phyloP scores from a whole-genome alignment of 1,140 invertebrate species.

The Drosophila mojavensis region DNA sequence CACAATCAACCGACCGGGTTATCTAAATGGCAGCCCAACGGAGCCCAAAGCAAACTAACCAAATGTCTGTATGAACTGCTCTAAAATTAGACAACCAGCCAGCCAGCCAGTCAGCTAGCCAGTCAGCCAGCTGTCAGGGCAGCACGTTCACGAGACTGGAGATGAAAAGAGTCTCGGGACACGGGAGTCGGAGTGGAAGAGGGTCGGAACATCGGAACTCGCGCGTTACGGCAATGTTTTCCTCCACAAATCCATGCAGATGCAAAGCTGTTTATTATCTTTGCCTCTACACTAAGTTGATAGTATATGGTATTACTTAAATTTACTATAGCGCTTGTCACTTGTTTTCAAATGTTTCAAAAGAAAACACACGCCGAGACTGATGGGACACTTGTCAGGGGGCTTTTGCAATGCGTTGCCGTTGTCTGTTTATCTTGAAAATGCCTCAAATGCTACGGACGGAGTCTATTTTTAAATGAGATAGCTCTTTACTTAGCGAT shows the following conservation, averaged over 20 bases:
- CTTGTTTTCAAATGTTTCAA: slow-evolving; percentile 15
- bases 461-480: slow-evolving; percentile 34
- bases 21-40: slow-evolving; percentile 24
- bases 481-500: slow-evolving; percentile 20
- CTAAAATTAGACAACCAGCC: slow-evolving; percentile 69
- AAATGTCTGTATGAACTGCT: slow-evolving; percentile 42
- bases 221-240: slow-evolving; percentile 43
- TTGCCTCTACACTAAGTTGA: slow-evolving; percentile 16
- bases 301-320: slow-evolving; percentile 29
- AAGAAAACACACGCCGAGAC: slow-evolving; percentile 20
- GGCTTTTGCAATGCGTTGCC: slow-evolving; percentile 43
- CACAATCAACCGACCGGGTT: slow-evolving; percentile 27
- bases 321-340: slow-evolving; percentile 38
- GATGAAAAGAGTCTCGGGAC: slow-evolving; percentile 33
- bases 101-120: slow-evolving; percentile 15
- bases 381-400: slow-evolving; percentile 39
- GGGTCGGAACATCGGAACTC: neutral
- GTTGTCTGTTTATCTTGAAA: slow-evolving; percentile 52
- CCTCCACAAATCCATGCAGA: slow-evolving; percentile 33
- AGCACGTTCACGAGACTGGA: slow-evolving; percentile 72
- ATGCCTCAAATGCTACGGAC: slow-evolving; percentile 8
- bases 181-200: no score
- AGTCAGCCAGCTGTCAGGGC: slow-evolving; percentile 35
- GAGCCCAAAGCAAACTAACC: slow-evolving; percentile 41
- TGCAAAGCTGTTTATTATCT: slow-evolving; percentile 47